Conservation (phyloP, 2,888 invertebrate genomes). For the Phyllotreta cruciferae region DNA sequence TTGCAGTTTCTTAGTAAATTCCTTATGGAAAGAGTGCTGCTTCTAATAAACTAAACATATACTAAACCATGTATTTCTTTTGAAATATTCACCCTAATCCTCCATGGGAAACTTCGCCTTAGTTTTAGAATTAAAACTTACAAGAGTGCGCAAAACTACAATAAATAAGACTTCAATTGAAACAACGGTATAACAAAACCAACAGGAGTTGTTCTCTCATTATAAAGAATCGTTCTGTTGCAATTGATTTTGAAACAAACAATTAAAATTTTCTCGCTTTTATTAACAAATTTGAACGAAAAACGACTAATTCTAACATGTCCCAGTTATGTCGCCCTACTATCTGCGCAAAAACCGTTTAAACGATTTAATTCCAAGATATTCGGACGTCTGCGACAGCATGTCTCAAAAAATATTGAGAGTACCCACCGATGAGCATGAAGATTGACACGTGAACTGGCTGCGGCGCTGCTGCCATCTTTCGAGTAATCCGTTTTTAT, state of each 20-base stretch:
- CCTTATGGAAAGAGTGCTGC: no score
- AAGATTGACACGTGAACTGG: conserved; percentile 53
- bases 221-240: no score
- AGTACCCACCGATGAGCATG: conserved; percentile 48
- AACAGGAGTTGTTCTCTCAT: no score
- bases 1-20: no score
- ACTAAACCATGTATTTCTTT: no score
- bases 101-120: no score
- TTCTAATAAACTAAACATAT: no score
- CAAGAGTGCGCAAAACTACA: no score
- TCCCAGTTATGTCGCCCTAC: conserved; percentile 33
- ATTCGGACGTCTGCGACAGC: conserved; percentile 43
- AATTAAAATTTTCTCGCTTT: conserved; percentile 26
- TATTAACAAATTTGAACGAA: conserved; percentile 33
- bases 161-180: no score
- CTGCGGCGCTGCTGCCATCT: conserved; percentile 57
- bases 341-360: conserved; percentile 18
- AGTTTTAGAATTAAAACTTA: no score
- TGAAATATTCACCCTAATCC: no score
- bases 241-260: neutral
- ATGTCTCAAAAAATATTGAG: conserved; percentile 43
- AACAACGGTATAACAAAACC: no score
- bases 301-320: conserved; percentile 29
- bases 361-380: conserved; percentile 13
- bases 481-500: conserved; percentile 44